Base-by-base conservation (phyloP, 2,113 vertebrate genomes). In the Hypanus sabinus region DNA sequence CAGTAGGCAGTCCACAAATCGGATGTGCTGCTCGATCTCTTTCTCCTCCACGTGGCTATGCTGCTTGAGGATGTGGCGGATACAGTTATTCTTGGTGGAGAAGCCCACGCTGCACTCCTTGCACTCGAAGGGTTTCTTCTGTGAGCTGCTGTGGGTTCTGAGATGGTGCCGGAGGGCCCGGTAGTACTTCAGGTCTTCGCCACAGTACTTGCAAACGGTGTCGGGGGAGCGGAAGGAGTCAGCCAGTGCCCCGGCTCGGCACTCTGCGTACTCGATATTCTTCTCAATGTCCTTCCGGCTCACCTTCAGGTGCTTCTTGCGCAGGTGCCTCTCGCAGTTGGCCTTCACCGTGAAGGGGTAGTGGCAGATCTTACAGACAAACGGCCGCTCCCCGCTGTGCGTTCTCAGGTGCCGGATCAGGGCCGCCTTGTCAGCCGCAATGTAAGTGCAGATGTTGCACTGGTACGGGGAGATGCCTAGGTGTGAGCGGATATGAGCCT, bases 311-410 rank as follows among this genome's bases (percentile, higher is more conserved):
- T 99, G 99, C 95, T 99, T 99, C 96, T 99, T 99, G 73, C 98
- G 97, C 94, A 99, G 97, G 96, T 99, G 99, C 94, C 99, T 97
- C 96, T 99, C 99, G 0, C 99, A 99, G 95, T 99, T 99, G 95
- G 99, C 99, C 95, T 99, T 99, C 95, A 99, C 98, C 0, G 99
- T 99, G 97, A 99, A 99, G 0, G 99, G 98, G 94, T 99, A 99
- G 95, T 98, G 98, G 96, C 99, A 99, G 95, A 99, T 97, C n/a
- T 98, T 98, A 95, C 99, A 99, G 94, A 99, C 97, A 80, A 99
- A 99, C 0, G 99, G 99, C 93, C 99, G 97, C 96, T 99, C 99
- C 0, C 99, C 98, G 0, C 99, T 99, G 97, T 99, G 99, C 0
- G 98, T 99, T 65, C 98, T 97, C 95, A 99, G 96, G 96, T 99